Percentiles rank a stretch among this genome's conserved stretches.
Evolutionary conservation across 1,140 invertebrate species (phyloP).

Genomic region (Scaptodrosophila lebanonensis): DNA sequence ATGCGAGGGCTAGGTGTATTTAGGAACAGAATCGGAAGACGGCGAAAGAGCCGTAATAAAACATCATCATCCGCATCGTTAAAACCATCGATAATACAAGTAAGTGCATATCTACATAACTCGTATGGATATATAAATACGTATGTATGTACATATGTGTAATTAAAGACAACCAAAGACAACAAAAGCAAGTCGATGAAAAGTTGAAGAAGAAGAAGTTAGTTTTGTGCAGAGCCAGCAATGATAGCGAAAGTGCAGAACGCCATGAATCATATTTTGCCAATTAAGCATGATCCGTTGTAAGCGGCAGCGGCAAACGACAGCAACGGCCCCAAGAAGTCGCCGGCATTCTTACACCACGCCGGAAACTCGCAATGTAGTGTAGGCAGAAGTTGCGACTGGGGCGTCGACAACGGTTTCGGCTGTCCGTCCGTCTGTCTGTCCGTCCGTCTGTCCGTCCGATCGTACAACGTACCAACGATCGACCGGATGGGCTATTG

Average conservation of each 20-base stretch:
- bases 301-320: slow-evolving; percentile 33
- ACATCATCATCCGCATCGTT: too few relatives aligned
- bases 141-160: too few relatives aligned
- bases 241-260: slow-evolving; percentile 55
- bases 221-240: slow-evolving; percentile 33
- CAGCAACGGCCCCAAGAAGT: slow-evolving; percentile 25
- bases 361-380: slow-evolving; percentile 68
- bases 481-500: slow-evolving; percentile 68
- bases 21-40: too few relatives aligned
- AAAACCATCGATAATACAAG: too few relatives aligned
- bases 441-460: not conserved
- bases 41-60: too few relatives aligned
- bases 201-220: not conserved
- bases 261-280: slow-evolving; percentile 73
- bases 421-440: not conserved
- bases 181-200: not conserved
- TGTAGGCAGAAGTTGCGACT: slow-evolving; percentile 70
- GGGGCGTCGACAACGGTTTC: slow-evolving; percentile 62
- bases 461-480: not conserved
- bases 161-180: slow-evolving; percentile 6
- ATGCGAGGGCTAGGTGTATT: too few relatives aligned
- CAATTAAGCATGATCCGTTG: slow-evolving; percentile 71
- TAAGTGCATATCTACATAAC: too few relatives aligned
- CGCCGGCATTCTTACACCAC: slow-evolving; percentile 69
- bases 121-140: too few relatives aligned